A percentile compares a stretch with the other conserved stretches of the same genome.
These are phyloP conservation scores for Myotis brandtii DNA, from an alignment of 2,113 vertebrate species.

Conservation along the genomic window DNA sequence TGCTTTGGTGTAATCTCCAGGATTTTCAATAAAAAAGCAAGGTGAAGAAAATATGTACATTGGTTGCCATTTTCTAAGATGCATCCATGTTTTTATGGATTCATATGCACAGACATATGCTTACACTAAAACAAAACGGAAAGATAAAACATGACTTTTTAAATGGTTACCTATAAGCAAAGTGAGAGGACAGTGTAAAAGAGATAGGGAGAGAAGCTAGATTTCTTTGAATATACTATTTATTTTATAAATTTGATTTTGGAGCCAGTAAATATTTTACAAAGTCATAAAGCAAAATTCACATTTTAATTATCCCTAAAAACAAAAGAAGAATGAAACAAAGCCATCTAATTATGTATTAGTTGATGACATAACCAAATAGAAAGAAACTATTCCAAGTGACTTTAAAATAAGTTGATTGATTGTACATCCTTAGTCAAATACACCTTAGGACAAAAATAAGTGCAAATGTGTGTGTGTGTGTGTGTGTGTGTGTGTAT, in stretches of 20 bases:
- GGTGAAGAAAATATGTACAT: neutral
- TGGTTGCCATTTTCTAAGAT: neutral
- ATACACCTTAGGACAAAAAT: neutral
- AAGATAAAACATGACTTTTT: neutral
- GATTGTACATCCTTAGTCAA: neutral
- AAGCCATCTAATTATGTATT: neutral
- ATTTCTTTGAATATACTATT: neutral
- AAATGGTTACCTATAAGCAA: neutral
- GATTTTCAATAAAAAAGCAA: neutral
- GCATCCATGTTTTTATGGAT: neutral
- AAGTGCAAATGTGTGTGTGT: neutral
- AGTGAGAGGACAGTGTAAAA: neutral
- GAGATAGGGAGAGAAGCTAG: neutral
- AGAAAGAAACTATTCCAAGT: slow-evolving; percentile 2
- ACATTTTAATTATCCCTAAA: neutral
- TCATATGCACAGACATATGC: neutral
- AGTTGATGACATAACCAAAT: neutral
- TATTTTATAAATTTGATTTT: neutral
- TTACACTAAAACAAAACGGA: slow-evolving; percentile 7
- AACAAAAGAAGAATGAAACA: neutral
- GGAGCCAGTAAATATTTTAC: slow-evolving; percentile 34
- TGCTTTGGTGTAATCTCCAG: neutral
- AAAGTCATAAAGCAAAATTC: slow-evolving; percentile 30
- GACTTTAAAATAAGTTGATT: slow-evolving; percentile 36
- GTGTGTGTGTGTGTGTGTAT: neutral